A percentile compares a stretch with the other conserved stretches of the same genome.
These are phyloP conservation scores for Drosophila mojavensis DNA, from an alignment of 1,140 invertebrate genomes.

Conservation along the genomic window DNA sequence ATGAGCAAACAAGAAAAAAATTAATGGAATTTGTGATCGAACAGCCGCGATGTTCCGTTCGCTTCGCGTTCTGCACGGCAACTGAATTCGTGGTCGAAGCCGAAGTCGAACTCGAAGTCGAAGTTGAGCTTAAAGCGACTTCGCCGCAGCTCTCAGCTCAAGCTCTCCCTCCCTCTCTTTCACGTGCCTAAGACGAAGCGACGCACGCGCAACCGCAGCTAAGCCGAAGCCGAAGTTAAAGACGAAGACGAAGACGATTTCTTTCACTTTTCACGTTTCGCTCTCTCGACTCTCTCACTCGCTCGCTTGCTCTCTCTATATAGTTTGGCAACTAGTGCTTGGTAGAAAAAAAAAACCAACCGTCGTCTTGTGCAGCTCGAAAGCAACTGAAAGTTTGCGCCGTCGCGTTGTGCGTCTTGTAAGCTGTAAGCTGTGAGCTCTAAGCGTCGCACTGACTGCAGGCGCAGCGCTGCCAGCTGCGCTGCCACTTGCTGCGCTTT, in stretches of 20 bases:
- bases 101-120: slow-evolving; percentile 29
- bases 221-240: neutral
- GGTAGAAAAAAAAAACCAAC: slow-evolving; percentile 34
- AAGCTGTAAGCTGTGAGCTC: slow-evolving; percentile 66
- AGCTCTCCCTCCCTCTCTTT: neutral
- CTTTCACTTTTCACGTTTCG: slow-evolving; percentile 66
- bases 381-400: slow-evolving; percentile 75
- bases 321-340: slow-evolving; percentile 1
- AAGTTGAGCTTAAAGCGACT: slow-evolving; percentile 45
- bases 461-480: slow-evolving; percentile 36
- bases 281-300: slow-evolving; percentile 12
- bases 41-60: slow-evolving; percentile 54
- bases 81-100: slow-evolving; percentile 48
- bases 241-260: slow-evolving; percentile 22
- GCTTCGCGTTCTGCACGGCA: slow-evolving; percentile 56
- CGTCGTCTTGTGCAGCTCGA: slow-evolving; percentile 74
- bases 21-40: slow-evolving; percentile 9
- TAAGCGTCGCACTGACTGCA: slow-evolving; percentile 36
- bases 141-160: neutral
- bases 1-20: neutral
- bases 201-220: slow-evolving; percentile 16
- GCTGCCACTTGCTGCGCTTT: slow-evolving; percentile 65
- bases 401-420: slow-evolving; percentile 68
- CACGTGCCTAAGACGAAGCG: slow-evolving; percentile 14
- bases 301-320: slow-evolving; percentile 4